Evolutionary conservation across 2,797 vertebrate genomes (phyloP).

Genomic region (Hydrolagus colliei): DNA sequence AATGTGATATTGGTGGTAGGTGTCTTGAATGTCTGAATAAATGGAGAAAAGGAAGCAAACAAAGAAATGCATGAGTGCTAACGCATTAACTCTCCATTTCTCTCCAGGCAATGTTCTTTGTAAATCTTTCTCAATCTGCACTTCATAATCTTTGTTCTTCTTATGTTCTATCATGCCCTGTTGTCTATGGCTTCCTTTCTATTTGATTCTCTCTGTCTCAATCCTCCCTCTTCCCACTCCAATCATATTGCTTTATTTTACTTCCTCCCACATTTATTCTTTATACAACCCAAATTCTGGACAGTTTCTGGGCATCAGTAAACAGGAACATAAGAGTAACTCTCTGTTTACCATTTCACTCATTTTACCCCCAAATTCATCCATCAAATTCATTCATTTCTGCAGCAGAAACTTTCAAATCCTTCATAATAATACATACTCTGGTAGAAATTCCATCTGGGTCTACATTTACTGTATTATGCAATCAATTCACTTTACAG

Average conservation of each 20-base stretch:
- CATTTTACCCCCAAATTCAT: not conserved
- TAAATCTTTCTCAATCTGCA: slow-evolving; percentile 2
- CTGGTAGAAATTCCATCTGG: no score
- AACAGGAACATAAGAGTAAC: not conserved
- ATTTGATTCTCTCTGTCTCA: not conserved
- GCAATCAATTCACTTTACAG: no score
- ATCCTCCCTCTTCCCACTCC: not conserved
- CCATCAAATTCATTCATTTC: no score
- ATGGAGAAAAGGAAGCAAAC: not conserved
- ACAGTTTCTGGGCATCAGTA: not conserved
- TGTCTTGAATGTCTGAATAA: not conserved
- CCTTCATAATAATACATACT: no score
- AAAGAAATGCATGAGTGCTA: not conserved
- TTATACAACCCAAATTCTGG: not conserved
- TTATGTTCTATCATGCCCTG: not conserved
- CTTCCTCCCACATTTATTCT: not conserved
- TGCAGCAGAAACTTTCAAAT: not conserved
- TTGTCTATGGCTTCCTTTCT: not conserved
- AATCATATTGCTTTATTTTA: not conserved
- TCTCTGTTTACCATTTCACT: not conserved
- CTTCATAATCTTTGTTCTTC: not conserved
- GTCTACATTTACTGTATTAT: no score
- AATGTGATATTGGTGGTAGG: not conserved
- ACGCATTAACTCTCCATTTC: not conserved
- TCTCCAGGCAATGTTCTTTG: not conserved